phyloP scores from a whole-genome alignment of 1,140 invertebrate genomes.

The Drosophila mojavensis region DNA sequence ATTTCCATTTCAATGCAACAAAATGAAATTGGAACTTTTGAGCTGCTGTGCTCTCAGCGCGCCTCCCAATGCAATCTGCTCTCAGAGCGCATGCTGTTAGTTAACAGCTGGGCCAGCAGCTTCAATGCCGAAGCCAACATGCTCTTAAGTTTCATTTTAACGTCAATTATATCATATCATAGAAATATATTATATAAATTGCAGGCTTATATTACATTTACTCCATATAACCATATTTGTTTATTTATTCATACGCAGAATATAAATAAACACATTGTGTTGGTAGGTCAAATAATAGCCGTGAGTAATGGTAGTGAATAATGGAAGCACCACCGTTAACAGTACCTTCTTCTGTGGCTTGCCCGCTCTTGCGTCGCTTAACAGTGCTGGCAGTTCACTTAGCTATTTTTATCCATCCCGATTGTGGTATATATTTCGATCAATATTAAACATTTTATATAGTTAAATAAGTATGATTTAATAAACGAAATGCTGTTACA shows the following conservation, averaged over 20 bases:
- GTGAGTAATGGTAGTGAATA: conserved; percentile 2
- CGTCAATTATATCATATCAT: no score
- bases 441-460: no score
- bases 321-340: conserved; percentile 3
- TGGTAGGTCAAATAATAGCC: not conserved
- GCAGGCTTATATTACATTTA: not conserved
- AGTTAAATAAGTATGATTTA: no score
- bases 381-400: not conserved
- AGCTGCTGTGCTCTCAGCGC: conserved; percentile 22
- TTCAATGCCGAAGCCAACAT: not conserved
- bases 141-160: not conserved
- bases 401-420: not conserved
- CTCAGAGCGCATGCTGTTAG: conserved; percentile 13
- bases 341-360: conserved; percentile 1
- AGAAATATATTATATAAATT: not conserved
- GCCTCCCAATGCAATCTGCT: conserved; percentile 1
- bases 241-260: not conserved
- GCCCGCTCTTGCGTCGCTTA: conserved; percentile 3
- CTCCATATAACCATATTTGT: not conserved
- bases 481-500: no score
- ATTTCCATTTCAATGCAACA: conserved; percentile 5
- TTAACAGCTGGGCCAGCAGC: not conserved
- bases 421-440: not conserved
- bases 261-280: not conserved
- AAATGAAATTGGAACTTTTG: conserved; percentile 37